These are phyloP conservation scores for Conopomorpha cramerella DNA, from an alignment of 1,140 invertebrate species.

Conservation along the genomic window DNA sequence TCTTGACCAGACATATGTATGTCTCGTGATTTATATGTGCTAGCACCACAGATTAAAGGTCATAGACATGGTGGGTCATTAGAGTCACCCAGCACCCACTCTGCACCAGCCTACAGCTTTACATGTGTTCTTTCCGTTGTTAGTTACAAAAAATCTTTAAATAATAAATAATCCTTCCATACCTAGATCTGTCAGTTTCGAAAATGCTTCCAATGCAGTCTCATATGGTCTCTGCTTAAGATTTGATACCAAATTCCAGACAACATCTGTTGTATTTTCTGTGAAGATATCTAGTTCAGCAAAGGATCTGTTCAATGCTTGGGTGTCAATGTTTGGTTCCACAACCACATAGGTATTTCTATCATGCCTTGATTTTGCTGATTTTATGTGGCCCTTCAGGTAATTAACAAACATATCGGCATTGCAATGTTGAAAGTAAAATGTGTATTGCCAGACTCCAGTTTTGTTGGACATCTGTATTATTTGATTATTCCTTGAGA, in stretches of 20 bases:
- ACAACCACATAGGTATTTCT: slow-evolving; percentile 72
- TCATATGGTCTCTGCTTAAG: slow-evolving; percentile 78
- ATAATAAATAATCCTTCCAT: too few relatives aligned
- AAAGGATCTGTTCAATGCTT: slow-evolving; percentile 79
- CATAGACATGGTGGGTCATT: too few relatives aligned
- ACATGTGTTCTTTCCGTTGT: too few relatives aligned
- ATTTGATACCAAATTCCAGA: slow-evolving; percentile 74
- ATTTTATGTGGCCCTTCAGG: slow-evolving; percentile 65
- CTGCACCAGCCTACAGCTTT: too few relatives aligned
- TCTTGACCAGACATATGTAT: too few relatives aligned
- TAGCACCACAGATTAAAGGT: too few relatives aligned
- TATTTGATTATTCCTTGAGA: slow-evolving; percentile 69
- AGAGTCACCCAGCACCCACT: too few relatives aligned
- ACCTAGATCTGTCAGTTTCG: slow-evolving; percentile 78
- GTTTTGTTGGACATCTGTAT: slow-evolving; percentile 75
- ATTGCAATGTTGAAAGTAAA: slow-evolving; percentile 86
- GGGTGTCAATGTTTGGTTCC: slow-evolving; percentile 66
- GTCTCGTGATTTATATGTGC: too few relatives aligned
- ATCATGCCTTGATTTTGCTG: slow-evolving; percentile 70
- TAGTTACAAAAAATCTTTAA: too few relatives aligned
- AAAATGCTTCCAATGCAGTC: slow-evolving; percentile 80
- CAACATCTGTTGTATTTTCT: slow-evolving; percentile 67
- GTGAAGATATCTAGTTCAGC: slow-evolving; percentile 82
- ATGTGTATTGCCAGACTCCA: slow-evolving; percentile 74
- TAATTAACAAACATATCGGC: slow-evolving; percentile 76